Conservation (phyloP, 2,797 vertebrate genomes). For the Tragelaphus eurycerus region DNA sequence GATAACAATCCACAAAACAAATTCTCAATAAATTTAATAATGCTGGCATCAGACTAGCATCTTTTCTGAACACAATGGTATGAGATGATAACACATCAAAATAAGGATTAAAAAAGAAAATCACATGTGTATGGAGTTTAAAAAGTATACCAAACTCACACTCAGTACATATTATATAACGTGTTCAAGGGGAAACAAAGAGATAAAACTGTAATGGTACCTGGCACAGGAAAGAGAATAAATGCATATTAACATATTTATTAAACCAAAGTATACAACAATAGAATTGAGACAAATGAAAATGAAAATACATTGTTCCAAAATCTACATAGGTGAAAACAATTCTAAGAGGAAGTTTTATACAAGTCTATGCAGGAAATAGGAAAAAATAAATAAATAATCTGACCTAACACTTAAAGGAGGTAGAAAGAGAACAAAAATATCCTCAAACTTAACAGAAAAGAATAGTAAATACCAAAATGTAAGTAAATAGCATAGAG, state of each 20-base stretch:
- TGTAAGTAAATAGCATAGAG: neutral
- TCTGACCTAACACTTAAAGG: neutral
- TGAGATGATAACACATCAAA: neutral
- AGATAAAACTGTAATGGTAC: neutral
- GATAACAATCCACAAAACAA: neutral
- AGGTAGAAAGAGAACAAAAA: neutral
- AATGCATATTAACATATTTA: neutral
- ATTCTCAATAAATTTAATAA: neutral
- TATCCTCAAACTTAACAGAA: neutral
- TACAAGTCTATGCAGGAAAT: neutral
- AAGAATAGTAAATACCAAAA: neutral
- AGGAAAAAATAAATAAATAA: neutral
- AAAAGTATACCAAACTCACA: neutral
- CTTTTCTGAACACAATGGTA: neutral
- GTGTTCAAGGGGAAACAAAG: accelerated
- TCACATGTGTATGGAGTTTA: neutral
- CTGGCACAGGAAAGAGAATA: neutral
- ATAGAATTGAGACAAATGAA: neutral
- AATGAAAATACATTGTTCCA: neutral
- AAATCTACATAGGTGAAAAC: neutral
- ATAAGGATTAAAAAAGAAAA: neutral
- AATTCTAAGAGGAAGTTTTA: neutral
- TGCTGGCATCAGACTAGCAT: neutral
- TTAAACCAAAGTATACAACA: neutral
- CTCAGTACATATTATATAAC: neutral